These are phyloP conservation scores for Trypoxylus dichotomus DNA, from an alignment of 1,140 invertebrate genomes.

Conservation along the genomic window DNA sequence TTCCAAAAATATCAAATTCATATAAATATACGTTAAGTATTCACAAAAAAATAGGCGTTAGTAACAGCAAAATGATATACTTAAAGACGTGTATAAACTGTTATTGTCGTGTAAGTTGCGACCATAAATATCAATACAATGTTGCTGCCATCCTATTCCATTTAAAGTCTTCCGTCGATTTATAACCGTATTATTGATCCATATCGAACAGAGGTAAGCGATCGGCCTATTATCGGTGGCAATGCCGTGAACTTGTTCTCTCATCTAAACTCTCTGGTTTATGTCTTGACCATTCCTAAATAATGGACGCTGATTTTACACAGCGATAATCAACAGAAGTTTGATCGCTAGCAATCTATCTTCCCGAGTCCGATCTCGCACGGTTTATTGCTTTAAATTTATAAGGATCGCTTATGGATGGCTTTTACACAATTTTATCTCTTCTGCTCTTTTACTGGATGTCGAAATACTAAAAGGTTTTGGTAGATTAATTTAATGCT, in stretches of 20 bases:
- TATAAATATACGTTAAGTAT: too few species aligned
- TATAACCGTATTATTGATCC: conserved; percentile 34
- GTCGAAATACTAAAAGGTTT: conserved; percentile 22
- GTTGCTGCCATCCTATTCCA: conserved; percentile 19
- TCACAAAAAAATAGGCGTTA: background rate
- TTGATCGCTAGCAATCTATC: conserved; percentile 14
- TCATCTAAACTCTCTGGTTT: conserved; percentile 17
- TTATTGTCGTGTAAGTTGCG: background rate
- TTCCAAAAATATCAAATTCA: background rate
- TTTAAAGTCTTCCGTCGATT: conserved; percentile 30
- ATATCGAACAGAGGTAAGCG: conserved; percentile 27
- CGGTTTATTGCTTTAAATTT: conserved; percentile 25
- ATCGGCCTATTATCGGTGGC: conserved; percentile 32
- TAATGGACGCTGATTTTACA: conserved; percentile 21
- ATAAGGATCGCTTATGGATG: conserved; percentile 19
- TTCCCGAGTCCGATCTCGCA: conserved; percentile 14
- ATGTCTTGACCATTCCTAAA: conserved; percentile 12
- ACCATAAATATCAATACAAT: conserved; percentile 31
- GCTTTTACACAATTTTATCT: conserved; percentile 18
- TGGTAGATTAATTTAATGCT: conserved; percentile 20
- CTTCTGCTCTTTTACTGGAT: conserved; percentile 9
- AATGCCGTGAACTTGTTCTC: background rate
- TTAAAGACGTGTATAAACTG: background rate
- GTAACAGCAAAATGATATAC: conserved; percentile 4
- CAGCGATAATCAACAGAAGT: conserved; percentile 12